Evolutionary conservation across 2,113 vertebrate species (phyloP), one percentile per base, ranked within the genome.

Genomic region (Apteryx owenii): DNA sequence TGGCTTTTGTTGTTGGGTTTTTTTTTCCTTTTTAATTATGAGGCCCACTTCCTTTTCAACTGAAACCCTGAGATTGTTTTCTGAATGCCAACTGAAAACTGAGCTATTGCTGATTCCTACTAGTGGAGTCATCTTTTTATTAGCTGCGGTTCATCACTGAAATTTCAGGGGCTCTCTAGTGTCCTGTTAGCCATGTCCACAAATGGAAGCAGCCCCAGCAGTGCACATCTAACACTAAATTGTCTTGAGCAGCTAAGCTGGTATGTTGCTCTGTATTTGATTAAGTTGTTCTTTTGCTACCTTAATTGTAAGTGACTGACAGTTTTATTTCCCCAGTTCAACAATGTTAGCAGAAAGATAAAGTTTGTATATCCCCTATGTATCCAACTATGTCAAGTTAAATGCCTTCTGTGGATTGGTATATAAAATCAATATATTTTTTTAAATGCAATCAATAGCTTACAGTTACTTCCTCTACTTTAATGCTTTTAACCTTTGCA

Each of bases 251-350:
- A 64, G 50, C 31, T 86, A 76, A 82, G 3, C 25, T 78, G 44
- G 12, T 69, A 62, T 40, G 33, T 62, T 94, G 64, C 48, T 90
- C 46, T 54, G 38, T 62, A 90, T 91, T 91, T 29, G 28, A 91
- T 92, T 76, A 94, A 83, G 48, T 70, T 93, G 19, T n/a, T 78
- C 54, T 83, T 96, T 80, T 91, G 19, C 33, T 94, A 48, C 58
- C n/a, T 93, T 93, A 90, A 95, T 66, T 96, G 25, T 89, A 95
- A 96, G 69, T 75, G 88, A 89, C 60, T 69, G 77, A 90, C 80
- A 91, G 23, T 88, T 97, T 93, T 83, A 87, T 85, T 90, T 94
- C 93, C 82, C 80, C 51, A 69, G 61, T 92, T 95, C 78, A 77
- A 72, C n/a, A 48, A 18, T 68, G 26, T 66, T 78, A 96, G 70